phyloP scores from a whole-genome alignment of 1,140 invertebrate species.

The Lucilia sericata region DNA sequence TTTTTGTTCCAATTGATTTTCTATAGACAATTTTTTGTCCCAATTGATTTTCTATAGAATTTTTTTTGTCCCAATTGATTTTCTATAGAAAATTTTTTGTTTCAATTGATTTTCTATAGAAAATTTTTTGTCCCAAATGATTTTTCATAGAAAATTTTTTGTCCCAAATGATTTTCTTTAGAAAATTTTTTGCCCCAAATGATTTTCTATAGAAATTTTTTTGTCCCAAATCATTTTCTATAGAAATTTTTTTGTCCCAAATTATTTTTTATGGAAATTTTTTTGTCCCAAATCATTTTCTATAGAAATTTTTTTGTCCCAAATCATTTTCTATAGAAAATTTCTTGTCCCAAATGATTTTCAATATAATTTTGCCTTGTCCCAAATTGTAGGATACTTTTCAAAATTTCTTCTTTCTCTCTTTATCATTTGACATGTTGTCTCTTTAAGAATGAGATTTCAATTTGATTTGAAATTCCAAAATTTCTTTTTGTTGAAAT shows the following conservation, averaged over 20 bases:
- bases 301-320: background rate
- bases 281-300: background rate
- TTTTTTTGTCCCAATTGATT: background rate
- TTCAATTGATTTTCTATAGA: background rate
- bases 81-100: background rate
- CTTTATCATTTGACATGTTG: conserved; percentile 11
- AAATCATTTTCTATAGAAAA: background rate
- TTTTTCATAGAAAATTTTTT: background rate
- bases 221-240: background rate
- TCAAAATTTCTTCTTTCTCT: background rate
- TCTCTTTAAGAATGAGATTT: background rate
- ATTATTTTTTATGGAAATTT: too few species aligned
- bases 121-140: background rate
- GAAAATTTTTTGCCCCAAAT: background rate
- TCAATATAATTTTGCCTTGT: too few species aligned
- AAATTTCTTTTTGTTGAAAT: conserved; percentile 22
- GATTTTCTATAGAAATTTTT: background rate
- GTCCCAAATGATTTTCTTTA: background rate
- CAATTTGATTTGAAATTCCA: conserved; percentile 15
- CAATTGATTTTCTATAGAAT: background rate
- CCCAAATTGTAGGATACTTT: background rate
- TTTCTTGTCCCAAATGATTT: background rate
- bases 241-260: too few species aligned
- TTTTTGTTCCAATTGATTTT: background rate
- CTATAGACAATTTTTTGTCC: background rate